Evolutionary conservation across 2,888 invertebrate species (phyloP).

Genomic region (Thereva unica): DNA sequence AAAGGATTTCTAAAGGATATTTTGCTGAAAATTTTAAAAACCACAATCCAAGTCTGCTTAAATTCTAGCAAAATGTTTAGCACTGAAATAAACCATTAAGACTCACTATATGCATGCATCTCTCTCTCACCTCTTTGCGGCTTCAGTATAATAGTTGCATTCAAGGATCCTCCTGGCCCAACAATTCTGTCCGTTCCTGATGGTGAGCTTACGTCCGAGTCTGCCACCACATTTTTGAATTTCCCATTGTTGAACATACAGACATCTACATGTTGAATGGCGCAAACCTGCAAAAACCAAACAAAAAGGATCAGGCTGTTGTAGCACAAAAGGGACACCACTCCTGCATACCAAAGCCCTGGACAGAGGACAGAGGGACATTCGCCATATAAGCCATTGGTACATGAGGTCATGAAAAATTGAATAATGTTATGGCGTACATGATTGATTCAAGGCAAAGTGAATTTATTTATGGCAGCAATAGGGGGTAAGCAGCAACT

Average conservation of each 20-base stretch:
- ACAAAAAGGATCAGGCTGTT: conserved; percentile 33
- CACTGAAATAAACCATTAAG: no score
- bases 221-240: conserved; percentile 90
- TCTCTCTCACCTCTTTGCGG: conserved; percentile 64
- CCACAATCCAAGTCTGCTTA: no score
- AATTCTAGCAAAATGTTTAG: no score
- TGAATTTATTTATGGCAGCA: no score
- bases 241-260: conserved; percentile 95
- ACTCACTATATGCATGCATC: not conserved
- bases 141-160: conserved; percentile 67
- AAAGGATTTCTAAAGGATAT: no score
- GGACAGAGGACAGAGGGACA: not conserved
- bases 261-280: conserved; percentile 89
- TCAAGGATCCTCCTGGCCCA: conserved; percentile 66
- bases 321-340: not conserved
- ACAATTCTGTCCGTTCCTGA: conserved; percentile 59
- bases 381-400: no score
- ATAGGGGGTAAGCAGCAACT: no score
- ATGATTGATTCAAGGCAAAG: no score
- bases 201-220: conserved; percentile 62
- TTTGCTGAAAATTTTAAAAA: no score
- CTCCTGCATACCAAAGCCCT: conserved; percentile 15
- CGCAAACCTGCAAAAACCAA: conserved; percentile 66
- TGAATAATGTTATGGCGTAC: no score
- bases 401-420: no score